A percentile compares a stretch with the other conserved stretches of the same genome.
phyloP scores from a whole-genome alignment of 2,888 invertebrate species.

The Lasioglossum figueresi region DNA sequence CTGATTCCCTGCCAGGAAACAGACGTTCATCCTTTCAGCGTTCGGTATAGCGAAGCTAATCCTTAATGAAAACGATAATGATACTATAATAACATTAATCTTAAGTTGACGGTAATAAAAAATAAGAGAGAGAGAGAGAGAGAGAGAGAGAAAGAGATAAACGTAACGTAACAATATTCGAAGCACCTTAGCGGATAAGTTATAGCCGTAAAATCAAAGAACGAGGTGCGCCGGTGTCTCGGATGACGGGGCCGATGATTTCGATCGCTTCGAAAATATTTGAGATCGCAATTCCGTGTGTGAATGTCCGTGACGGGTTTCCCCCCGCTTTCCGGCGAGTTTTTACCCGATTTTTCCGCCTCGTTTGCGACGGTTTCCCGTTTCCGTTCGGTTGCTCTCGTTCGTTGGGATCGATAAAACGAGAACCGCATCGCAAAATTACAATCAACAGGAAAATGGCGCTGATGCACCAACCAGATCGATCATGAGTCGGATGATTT shows the following conservation, averaged over 20 bases:
- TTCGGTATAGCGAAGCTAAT: constrained; percentile 50
- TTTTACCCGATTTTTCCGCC: neutral
- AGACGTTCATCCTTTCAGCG: constrained; percentile 49
- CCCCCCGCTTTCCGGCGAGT: neutral
- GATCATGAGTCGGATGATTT: constrained; percentile 20
- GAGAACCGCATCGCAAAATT: constrained; percentile 46
- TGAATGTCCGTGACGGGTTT: neutral
- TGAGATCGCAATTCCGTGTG: constrained; percentile 4
- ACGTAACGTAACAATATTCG: constrained; percentile 79
- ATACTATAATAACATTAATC: constrained; percentile 73
- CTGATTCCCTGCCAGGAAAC: constrained; percentile 53
- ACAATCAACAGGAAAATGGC: constrained; percentile 31
- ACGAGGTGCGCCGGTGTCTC: constrained; percentile 44
- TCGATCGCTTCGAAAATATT: constrained; percentile 16
- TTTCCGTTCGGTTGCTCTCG: constrained; percentile 15
- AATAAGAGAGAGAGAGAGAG: constrained; percentile 17
- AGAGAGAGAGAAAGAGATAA: constrained; percentile 25
- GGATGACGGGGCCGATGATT: constrained; percentile 32
- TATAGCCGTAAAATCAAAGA: constrained; percentile 63
- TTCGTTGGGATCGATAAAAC: constrained; percentile 49
- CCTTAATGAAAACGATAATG: constrained; percentile 65
- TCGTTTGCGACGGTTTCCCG: neutral
- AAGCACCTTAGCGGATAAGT: constrained; percentile 78
- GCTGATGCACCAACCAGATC: constrained; percentile 47
- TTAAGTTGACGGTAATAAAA: constrained; percentile 72